phyloP scores from a whole-genome alignment of 2,113 vertebrate species.

The Perca fluviatilis region DNA sequence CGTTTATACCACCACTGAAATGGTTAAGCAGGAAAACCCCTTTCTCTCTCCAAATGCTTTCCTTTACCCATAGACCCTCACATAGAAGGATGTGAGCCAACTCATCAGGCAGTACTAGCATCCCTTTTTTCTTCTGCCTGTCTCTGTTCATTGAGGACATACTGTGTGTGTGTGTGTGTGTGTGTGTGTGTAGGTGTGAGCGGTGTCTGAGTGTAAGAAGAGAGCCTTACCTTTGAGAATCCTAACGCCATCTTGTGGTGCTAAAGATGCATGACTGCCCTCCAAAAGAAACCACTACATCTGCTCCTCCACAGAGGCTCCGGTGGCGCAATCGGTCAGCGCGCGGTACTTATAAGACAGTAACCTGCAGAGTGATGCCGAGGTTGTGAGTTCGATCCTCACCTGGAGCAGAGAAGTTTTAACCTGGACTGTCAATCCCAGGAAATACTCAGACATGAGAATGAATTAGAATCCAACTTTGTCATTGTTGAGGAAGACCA shows the following conservation, averaged over 20 bases:
- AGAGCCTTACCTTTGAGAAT: background rate
- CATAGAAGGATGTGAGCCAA: background rate
- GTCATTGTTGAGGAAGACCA: too few relatives aligned
- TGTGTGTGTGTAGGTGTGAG: too few relatives aligned
- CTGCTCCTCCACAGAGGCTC: background rate
- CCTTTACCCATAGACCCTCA: background rate
- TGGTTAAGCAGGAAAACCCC: conserved; percentile 13
- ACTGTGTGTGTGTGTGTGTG: background rate
- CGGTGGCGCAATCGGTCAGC: conserved; percentile 16
- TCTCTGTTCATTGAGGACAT: background rate
- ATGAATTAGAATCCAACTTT: too few relatives aligned
- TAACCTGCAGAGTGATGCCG: conserved; percentile 25
- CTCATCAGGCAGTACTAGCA: background rate
- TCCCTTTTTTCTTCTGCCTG: background rate
- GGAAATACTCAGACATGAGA: too few relatives aligned
- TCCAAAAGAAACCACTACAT: too few relatives aligned
- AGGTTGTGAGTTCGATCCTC: conserved; percentile 56
- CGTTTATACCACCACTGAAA: background rate
- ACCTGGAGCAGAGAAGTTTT: conserved; percentile 30
- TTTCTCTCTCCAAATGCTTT: background rate
- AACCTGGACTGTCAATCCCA: background rate
- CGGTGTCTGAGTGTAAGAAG: background rate
- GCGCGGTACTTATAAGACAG: conserved; percentile 49
- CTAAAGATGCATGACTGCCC: background rate
- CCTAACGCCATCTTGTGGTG: conserved; percentile 52